Evolutionary conservation across 2,888 invertebrate genomes (phyloP).

Genomic region (Mamestra brassicae): DNA sequence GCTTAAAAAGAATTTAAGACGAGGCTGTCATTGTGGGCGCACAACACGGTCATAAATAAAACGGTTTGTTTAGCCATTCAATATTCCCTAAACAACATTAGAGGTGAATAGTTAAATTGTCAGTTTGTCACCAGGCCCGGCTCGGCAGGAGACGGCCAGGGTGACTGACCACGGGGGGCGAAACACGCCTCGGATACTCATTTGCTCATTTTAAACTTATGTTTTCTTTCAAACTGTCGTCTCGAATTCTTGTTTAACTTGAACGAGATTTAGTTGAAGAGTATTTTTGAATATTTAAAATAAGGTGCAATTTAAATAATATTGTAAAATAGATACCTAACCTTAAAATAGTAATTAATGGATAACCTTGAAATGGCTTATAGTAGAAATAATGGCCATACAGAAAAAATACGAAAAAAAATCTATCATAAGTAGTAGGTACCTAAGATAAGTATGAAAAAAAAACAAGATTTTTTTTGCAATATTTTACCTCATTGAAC

Average conservation of each 20-base stretch:
- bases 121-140: conserved; percentile 84
- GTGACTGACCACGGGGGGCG: conserved; percentile 74
- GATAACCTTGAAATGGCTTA: too few relatives aligned
- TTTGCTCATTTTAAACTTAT: conserved; percentile 75
- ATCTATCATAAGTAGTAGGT: too few relatives aligned
- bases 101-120: conserved; percentile 88
- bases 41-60: conserved; percentile 87
- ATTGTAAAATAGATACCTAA: background rate
- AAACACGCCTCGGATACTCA: conserved; percentile 68
- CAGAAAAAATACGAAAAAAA: too few relatives aligned
- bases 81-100: conserved; percentile 89
- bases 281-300: conserved; percentile 13
- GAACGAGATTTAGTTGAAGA: conserved; percentile 32
- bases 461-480: too few relatives aligned
- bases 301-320: conserved; percentile 3
- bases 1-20: conserved; percentile 82
- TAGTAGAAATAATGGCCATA: too few relatives aligned
- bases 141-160: conserved; percentile 74
- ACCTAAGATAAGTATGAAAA: too few relatives aligned
- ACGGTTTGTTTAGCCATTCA: conserved; percentile 84
- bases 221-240: conserved; percentile 60
- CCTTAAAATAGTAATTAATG: too few relatives aligned
- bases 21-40: conserved; percentile 81
- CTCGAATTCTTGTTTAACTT: conserved; percentile 53
- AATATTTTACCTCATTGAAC: too few relatives aligned